Conservation (phyloP, 2,113 vertebrate species). For the Phalacrocorax aristotelis region DNA sequence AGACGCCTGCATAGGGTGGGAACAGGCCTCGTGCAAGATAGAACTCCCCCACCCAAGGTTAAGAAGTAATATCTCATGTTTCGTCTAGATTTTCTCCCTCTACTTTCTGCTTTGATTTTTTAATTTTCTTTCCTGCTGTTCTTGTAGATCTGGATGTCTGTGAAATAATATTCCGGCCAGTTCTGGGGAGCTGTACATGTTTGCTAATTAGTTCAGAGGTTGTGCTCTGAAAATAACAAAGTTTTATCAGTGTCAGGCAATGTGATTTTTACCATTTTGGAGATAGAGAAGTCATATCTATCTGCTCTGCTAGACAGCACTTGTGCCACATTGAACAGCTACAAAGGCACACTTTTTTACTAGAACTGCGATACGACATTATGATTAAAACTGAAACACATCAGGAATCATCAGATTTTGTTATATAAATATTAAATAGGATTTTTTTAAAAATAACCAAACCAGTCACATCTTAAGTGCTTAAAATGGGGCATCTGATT, state of each 20-base stretch:
- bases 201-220: constrained; percentile 10
- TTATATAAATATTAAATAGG: constrained; percentile 59
- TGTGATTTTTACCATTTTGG: not conserved
- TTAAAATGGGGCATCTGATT: constrained; percentile 41
- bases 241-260: not conserved
- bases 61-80: not conserved
- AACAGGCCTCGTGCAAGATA: not conserved
- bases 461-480: constrained; percentile 3
- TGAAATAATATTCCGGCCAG: constrained; percentile 2
- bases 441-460: constrained; percentile 33
- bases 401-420: constrained; percentile 47
- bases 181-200: constrained; percentile 1
- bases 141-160: not conserved
- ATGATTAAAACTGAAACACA: constrained; percentile 45
- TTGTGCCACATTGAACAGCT: not conserved
- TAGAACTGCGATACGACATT: not conserved
- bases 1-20: not conserved
- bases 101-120: not conserved
- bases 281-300: not conserved
- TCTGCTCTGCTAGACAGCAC: not conserved
- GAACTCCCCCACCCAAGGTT: not conserved
- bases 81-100: not conserved
- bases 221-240: not conserved
- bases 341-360: not conserved
- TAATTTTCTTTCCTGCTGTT: not conserved